phyloP scores from a whole-genome alignment of 1,140 invertebrate species.

The Ceratoteleas bidentatus region DNA sequence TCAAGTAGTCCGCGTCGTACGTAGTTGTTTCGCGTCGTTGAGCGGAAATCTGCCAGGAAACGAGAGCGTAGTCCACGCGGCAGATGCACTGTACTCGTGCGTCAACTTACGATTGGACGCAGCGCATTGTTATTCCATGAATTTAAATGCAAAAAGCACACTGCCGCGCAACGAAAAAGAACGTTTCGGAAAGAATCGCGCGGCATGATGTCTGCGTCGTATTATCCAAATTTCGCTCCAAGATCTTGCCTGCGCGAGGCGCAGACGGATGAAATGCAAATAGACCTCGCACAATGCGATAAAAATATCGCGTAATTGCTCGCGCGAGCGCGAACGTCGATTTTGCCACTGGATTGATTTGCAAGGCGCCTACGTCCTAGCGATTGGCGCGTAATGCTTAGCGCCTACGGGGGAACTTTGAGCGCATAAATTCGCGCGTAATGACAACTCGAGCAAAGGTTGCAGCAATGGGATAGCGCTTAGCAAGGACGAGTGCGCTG shows the following conservation, averaged over 20 bases:
- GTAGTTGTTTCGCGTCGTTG: constrained; percentile 57
- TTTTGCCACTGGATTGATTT: constrained; percentile 9
- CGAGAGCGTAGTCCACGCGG: constrained; percentile 36
- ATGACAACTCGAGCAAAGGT: constrained; percentile 25
- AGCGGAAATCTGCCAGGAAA: constrained; percentile 61
- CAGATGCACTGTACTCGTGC: constrained; percentile 44
- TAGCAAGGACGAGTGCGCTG: constrained; percentile 25
- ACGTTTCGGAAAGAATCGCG: constrained; percentile 8
- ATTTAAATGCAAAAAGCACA: constrained; percentile 75
- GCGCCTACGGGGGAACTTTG: not conserved
- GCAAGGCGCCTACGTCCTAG: not conserved
- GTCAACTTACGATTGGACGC: constrained; percentile 71
- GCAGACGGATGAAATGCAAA: constrained; percentile 29
- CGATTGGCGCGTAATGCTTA: constrained; percentile 1
- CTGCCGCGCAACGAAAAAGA: constrained; percentile 37
- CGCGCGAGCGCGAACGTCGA: not conserved
- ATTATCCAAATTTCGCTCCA: constrained; percentile 42
- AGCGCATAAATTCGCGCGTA: constrained; percentile 19
- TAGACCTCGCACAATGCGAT: constrained; percentile 4
- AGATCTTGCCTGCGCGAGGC: constrained; percentile 22
- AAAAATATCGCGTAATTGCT: not conserved
- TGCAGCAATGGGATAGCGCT: constrained; percentile 23
- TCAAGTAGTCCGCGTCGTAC: constrained; percentile 56
- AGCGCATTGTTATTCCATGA: constrained; percentile 77
- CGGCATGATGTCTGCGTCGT: constrained; percentile 15